Base-by-base conservation (phyloP, 2,113 vertebrate species). In the Recurvirostra avosetta region DNA sequence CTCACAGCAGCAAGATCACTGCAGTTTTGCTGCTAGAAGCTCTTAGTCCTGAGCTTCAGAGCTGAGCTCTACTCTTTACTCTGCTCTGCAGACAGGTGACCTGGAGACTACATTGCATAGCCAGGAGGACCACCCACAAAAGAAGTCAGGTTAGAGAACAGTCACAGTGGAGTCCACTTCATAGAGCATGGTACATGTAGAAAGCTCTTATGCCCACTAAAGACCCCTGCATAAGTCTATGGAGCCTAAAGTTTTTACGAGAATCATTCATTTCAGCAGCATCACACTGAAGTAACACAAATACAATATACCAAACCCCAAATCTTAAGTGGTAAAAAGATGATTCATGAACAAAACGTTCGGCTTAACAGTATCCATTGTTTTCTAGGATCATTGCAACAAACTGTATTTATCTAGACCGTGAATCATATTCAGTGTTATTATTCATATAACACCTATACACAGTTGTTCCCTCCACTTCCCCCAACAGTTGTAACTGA, bases 151-250 rank as follows among this genome's bases (percentile, higher is more conserved):
- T 32, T 26, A 74, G 22, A 59, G 20, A 23, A 26, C 1, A 47
- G 32, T 38, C 32, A 25, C 38, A 41, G 34, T 21, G 58, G 36
- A 77, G 20, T 9, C 29, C 10, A 40, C 29, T 59, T 38, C 38
- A 16, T 19, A 53, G 9, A 4, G n/a, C 4, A 8, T 11, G 20
- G 70, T 56, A 49, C n/a, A 53, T 0, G 0, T 8, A 19, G 36
- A 36, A 68, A 43, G 6, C 18, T 30, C 55, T 77, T 8, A 32
- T 7, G 8, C 36, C 25, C 40, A 50, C 38, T 34, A 45, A 63
- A 74, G 34, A 3, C 0, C 23, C 11, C 70, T 45, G 19, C 21
- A 50, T 22, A 56, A 17, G 32, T 30, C 23, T 23, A 5, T 38
- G 45, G 34, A 70, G 15, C 53, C 36, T 79, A 4, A 63, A 45